Evolutionary conservation across 2,888 invertebrate species (phyloP), one percentile per base, ranked within the genome.

Genomic region (Phaonia tiefii): DNA sequence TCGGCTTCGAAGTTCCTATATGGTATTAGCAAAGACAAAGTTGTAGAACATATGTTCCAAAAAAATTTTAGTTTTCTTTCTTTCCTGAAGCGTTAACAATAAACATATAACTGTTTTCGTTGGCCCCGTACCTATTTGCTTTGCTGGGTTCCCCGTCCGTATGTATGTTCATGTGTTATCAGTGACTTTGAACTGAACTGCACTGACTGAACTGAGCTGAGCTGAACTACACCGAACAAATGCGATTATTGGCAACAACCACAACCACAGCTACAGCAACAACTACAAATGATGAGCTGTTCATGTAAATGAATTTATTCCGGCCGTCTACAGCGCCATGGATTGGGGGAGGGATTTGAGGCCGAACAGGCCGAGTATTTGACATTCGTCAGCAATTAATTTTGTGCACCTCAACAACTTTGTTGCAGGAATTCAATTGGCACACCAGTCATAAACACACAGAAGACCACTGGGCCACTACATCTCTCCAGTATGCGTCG

Each of bases 381-480:
- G 85, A 86, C 89, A 89, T 88, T 86, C 88, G 86, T 88, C 89
- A 88, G 86, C 87, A 88, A 88, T 89, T 90, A 90, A 89, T 87
- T 88, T 87, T 89, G 88, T 86, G 87, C 87, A 85, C 86, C 85
- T 86, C 84, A 85, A 87, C 89, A 89, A 89, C 89, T 88, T 86
- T 86, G 89, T 88, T 87, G 85, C 84, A 81, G 81, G 84, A 85
- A 85, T 85, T 86, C 86, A 86, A 85, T 86, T 88, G 86, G 84
- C 85, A 87, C 79, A 42, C 80, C 78, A 86, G 86, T 85, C 86
- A 75, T 79, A 79, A 54, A 39, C 8, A 63, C 15, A 54, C 2
- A 60, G n/a, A n/a, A n/a, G 1, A 25, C 25, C 22, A 8, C 51
- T 10, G 25, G 10, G 10, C 20, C 49, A 49, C 49, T 20, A 20